Percentiles rank a stretch among this genome's conserved stretches.
These are phyloP conservation scores for Nomia melanderi DNA, from an alignment of 1,140 invertebrate genomes.

Conservation along the genomic window DNA sequence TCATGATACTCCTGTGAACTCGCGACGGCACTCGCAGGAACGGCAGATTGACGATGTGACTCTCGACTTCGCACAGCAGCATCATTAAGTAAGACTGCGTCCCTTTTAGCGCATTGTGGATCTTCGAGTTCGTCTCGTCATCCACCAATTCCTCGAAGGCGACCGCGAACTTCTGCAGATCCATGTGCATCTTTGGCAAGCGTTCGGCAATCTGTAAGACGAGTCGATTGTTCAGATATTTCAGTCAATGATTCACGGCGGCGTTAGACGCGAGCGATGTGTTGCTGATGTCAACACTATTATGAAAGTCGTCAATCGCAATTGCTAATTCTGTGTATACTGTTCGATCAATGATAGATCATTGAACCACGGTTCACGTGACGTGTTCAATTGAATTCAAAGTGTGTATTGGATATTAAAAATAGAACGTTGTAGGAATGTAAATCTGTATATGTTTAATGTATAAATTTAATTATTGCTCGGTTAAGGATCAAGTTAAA, in stretches of 20 bases:
- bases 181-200: constrained; percentile 75
- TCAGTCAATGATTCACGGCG: neutral
- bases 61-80: constrained; percentile 79
- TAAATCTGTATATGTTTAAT: no score
- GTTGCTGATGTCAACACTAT: no score
- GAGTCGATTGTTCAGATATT: neutral
- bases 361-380: no score
- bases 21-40: constrained; percentile 65
- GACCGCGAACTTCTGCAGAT: constrained; percentile 80
- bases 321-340: no score
- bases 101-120: constrained; percentile 62
- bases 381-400: no score
- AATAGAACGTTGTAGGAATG: no score
- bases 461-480: no score
- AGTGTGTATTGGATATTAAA: no score
- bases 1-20: constrained; percentile 76
- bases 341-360: neutral
- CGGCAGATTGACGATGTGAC: constrained; percentile 67
- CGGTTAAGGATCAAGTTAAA: no score
- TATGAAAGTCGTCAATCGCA: no score
- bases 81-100: constrained; percentile 71
- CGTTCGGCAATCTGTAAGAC: constrained; percentile 73
- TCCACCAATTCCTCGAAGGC: constrained; percentile 76
- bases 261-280: neutral
- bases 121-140: constrained; percentile 67